These are phyloP conservation scores for Caenorhabditis sinica DNA, from an alignment of 2,888 invertebrate species.

Conservation along the genomic window DNA sequence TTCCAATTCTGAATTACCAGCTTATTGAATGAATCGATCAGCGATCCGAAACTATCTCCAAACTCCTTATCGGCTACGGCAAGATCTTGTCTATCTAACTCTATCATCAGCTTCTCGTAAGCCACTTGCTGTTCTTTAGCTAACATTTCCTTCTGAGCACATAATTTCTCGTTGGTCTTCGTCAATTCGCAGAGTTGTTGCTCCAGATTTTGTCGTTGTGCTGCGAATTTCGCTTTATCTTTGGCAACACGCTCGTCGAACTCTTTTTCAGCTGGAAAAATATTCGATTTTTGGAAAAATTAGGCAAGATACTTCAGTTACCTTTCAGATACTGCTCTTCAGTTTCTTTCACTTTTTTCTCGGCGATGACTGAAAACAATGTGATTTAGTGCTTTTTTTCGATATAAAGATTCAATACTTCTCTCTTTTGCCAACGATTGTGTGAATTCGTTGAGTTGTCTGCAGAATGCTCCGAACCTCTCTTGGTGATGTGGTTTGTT, in stretches of 20 bases:
- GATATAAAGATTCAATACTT: conserved; percentile 8
- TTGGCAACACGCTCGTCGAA: conserved; percentile 41
- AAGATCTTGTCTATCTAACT: conserved; percentile 30
- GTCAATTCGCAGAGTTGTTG: conserved; percentile 24
- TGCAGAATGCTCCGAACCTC: conserved; percentile 34
- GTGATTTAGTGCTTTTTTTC: neutral
- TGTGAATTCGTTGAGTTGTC: conserved; percentile 50
- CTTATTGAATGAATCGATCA: conserved; percentile 47
- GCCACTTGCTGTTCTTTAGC: conserved; percentile 26
- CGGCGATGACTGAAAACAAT: conserved; percentile 38
- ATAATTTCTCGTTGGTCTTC: conserved; percentile 29
- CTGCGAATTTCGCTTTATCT: conserved; percentile 45
- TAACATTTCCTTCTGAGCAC: conserved; percentile 25
- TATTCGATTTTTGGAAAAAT: neutral
- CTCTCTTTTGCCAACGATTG: conserved; percentile 14
- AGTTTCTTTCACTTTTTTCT: conserved; percentile 35
- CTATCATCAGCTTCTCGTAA: conserved; percentile 24
- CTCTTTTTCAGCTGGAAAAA: conserved; percentile 32
- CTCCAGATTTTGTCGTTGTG: conserved; percentile 28
- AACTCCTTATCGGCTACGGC: conserved; percentile 11
- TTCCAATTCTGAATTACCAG: conserved; percentile 29
- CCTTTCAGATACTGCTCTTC: conserved; percentile 41
- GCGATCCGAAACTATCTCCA: conserved; percentile 25
- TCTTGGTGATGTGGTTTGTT: conserved; percentile 20
- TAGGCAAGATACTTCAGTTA: neutral